Evolutionary conservation across 1,140 invertebrate species (phyloP).

Genomic region (Lordiphosa clarofinis): DNA sequence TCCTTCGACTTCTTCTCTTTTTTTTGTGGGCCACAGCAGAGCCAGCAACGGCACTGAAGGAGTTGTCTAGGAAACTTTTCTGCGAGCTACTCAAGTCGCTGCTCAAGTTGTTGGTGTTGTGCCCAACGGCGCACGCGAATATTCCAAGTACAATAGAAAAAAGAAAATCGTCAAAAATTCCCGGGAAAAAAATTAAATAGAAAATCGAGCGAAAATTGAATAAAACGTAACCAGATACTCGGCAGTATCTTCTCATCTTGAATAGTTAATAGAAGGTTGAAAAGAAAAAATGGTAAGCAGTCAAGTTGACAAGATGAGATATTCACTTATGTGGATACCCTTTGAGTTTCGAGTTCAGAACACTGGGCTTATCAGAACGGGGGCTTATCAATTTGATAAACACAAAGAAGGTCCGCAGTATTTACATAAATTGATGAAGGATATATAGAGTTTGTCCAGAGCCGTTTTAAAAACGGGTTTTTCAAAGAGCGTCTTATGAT

Average conservation of each 20-base stretch:
- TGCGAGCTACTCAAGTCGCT: constrained; percentile 69
- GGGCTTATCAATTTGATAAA: too few relatives aligned
- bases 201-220: constrained; percentile 48
- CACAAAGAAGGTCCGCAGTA: too few relatives aligned
- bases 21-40: constrained; percentile 17
- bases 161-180: constrained; percentile 31
- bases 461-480: too few relatives aligned
- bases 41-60: constrained; percentile 56
- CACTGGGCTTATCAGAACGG: too few relatives aligned
- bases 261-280: constrained; percentile 16
- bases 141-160: constrained; percentile 7
- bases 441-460: too few relatives aligned
- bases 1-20: constrained; percentile 45
- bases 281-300: constrained; percentile 20
- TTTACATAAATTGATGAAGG: too few relatives aligned
- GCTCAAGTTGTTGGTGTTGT: constrained; percentile 63
- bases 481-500: too few relatives aligned
- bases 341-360: background rate
- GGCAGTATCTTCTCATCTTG: constrained; percentile 32
- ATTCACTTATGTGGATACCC: background rate
- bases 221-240: constrained; percentile 67
- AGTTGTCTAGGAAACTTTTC: constrained; percentile 79
- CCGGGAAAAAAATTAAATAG: constrained; percentile 30
- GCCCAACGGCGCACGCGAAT: constrained; percentile 28
- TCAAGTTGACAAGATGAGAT: background rate